Base-by-base conservation (phyloP, 2,888 invertebrate genomes). In the Thysanoteuthis rhombus region DNA sequence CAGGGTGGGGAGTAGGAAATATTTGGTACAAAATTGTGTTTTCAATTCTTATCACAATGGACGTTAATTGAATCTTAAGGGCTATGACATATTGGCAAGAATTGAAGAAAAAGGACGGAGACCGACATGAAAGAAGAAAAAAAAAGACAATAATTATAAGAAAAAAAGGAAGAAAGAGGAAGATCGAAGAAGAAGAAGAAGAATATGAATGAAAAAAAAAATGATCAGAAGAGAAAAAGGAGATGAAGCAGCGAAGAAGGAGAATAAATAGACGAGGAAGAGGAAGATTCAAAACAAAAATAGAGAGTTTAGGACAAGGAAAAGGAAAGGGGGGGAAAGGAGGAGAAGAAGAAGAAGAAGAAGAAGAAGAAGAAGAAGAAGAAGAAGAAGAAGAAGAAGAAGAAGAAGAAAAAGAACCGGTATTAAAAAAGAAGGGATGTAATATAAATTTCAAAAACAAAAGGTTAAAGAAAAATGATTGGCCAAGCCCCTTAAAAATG, bases 51-150 rank as follows among this genome's bases (percentile, higher is more conserved):
- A 75, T 75, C 75, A 75, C 75, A 75, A 75, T 75, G 75, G n/a
- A 75, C 75, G n/a, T n/a, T 75, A 75, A 75, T 75, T 75, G 75
- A 75, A n/a, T 75, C 75, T 75, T 75, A 75, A n/a, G 75, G 75
- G n/a, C n/a, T 3, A 75, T 36, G 12, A 16, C 2, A 75, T 75
- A 5, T 12, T 1, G 75, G 4, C n/a, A 75, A n/a, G 36, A 75
- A 75, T 10, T 10, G 10, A n/a, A n/a, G 28, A 58, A 28, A n/a
- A 75, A 75, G 16, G 12, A 75, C n/a, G n/a, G 75, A 75, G 8
- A n/a, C 10, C 1, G 6, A 16, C 10, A n/a, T n/a, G 12, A 8
- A 75, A 8, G 5, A 0, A 32, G 28, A 58, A 25, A 58, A 25
- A 58, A 58, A 25, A 25, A 10, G 0, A 75, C 32, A 75, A n/a